phyloP scores from a whole-genome alignment of 2,888 invertebrate genomes.

The Drosophila greeni region DNA sequence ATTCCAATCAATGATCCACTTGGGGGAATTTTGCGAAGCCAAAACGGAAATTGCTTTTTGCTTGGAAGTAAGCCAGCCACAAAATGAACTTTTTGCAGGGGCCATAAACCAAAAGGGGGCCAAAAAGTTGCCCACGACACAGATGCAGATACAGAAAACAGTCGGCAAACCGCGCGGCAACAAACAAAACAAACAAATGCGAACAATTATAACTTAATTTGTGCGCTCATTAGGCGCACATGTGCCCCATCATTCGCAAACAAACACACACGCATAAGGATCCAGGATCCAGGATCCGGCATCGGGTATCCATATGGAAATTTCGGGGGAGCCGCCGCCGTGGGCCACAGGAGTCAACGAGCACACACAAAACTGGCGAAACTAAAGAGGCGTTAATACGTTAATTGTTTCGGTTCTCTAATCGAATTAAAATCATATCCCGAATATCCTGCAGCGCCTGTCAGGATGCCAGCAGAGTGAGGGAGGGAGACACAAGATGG shows the following conservation, averaged over 20 bases:
- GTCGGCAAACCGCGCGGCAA: conserved; percentile 39
- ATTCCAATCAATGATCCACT: conserved; percentile 17
- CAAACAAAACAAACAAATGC: conserved; percentile 59
- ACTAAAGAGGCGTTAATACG: conserved; percentile 79
- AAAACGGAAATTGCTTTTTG: conserved; percentile 30
- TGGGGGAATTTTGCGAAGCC: background rate
- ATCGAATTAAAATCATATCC: conserved; percentile 79
- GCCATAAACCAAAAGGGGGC: conserved; percentile 37
- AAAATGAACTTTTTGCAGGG: conserved; percentile 54
- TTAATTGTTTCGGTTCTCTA: conserved; percentile 79
- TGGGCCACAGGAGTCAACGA: conserved; percentile 54
- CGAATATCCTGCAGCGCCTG: conserved; percentile 67
- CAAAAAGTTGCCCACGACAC: conserved; percentile 48
- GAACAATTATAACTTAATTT: conserved; percentile 74
- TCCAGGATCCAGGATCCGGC: conserved; percentile 9
- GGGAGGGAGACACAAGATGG: conserved; percentile 5
- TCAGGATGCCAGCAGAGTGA: conserved; percentile 27
- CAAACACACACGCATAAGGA: conserved; percentile 13
- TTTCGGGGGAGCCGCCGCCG: conserved; percentile 41
- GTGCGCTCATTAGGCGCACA: conserved; percentile 73
- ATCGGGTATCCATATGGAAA: conserved; percentile 19
- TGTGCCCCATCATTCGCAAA: conserved; percentile 49
- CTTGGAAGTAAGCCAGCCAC: conserved; percentile 18
- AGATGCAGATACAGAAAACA: conserved; percentile 48
- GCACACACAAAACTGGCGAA: conserved; percentile 39